Evolutionary conservation across 2,113 vertebrate species (phyloP).

Genomic region (Melanostigma gelatinosum): DNA sequence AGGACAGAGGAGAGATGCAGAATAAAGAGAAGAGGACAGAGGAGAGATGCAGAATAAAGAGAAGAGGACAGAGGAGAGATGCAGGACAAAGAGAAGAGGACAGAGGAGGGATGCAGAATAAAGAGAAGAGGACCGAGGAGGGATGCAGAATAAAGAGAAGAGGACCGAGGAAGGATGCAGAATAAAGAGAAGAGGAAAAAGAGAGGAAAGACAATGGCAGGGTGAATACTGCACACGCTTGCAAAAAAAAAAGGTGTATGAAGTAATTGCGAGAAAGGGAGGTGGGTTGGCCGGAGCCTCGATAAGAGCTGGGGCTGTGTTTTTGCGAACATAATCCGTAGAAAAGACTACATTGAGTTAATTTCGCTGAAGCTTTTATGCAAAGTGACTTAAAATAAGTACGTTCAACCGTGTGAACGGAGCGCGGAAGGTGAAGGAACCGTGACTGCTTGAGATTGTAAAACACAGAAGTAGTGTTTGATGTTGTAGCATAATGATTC

Average conservation of each 20-base stretch:
- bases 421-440: too few relatives aligned
- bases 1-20: conserved; percentile 25
- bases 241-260: conserved; percentile 38
- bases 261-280: conserved; percentile 56
- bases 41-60: too few relatives aligned
- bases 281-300: conserved; percentile 30
- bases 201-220: conserved; percentile 8
- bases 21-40: not conserved
- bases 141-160: too few relatives aligned
- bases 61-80: too few relatives aligned
- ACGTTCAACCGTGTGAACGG: too few relatives aligned
- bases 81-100: too few relatives aligned
- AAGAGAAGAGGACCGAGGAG: too few relatives aligned
- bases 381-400: not conserved
- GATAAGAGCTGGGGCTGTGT: conserved; percentile 46
- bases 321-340: conserved; percentile 37
- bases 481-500: conserved; percentile 36
- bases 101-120: too few relatives aligned
- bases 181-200: not conserved
- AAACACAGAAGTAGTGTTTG: conserved; percentile 42
- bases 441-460: conserved; percentile 11
- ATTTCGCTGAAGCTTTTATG: conserved; percentile 11
- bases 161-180: too few relatives aligned
- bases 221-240: conserved; percentile 25
- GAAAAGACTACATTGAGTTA: conserved; percentile 22